Evolutionary conservation across 2,888 invertebrate genomes (phyloP).

Genomic region (Globia sparganii): DNA sequence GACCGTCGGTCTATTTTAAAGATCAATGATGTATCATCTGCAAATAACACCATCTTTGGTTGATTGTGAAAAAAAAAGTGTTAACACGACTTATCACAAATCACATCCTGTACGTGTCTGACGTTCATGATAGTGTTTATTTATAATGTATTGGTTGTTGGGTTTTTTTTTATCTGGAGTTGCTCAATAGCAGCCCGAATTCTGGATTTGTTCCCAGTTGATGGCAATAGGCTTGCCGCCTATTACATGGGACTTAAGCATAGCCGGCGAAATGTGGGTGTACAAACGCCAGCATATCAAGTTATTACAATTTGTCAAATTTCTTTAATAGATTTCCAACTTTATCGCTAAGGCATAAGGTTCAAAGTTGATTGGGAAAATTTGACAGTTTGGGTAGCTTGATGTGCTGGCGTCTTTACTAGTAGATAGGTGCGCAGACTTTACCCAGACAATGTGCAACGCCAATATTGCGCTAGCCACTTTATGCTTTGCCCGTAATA

Average conservation of each 20-base stretch:
- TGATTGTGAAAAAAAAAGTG: background rate
- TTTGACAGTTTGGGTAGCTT: too few species aligned
- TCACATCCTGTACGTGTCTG: conserved; percentile 24
- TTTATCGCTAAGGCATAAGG: too few species aligned
- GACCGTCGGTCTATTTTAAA: too few species aligned
- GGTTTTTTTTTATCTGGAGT: background rate
- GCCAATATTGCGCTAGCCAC: background rate
- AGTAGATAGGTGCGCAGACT: background rate
- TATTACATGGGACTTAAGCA: background rate
- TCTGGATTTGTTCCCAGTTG: background rate
- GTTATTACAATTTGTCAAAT: too few species aligned
- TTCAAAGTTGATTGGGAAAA: too few species aligned
- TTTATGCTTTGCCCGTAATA: background rate
- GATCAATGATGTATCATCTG: too few species aligned
- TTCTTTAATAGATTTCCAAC: too few species aligned
- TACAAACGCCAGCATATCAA: too few species aligned
- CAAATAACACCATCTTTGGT: too few species aligned
- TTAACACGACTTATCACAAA: conserved; percentile 27
- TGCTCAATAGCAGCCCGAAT: background rate
- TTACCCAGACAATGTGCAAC: background rate
- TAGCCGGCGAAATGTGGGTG: background rate
- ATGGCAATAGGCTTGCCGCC: background rate
- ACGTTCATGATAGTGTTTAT: background rate
- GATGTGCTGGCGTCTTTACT: too few species aligned
- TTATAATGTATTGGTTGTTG: background rate